These are phyloP conservation scores for Austrofundulus limnaeus DNA, from an alignment of 2,113 vertebrate genomes.

Conservation along the genomic window DNA sequence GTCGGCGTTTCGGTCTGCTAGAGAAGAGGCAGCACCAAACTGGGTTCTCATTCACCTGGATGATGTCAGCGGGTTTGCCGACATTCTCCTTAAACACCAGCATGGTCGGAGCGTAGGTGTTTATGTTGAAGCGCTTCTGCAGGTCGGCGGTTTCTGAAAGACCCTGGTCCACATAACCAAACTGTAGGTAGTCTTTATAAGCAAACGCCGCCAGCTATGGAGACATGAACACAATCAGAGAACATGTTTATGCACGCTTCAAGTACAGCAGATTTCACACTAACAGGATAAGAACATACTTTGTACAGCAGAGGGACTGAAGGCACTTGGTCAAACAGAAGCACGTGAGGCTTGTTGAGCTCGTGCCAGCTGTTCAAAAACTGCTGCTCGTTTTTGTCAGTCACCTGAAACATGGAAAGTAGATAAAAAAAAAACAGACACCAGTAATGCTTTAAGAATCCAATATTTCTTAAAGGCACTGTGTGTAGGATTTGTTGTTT, in stretches of 20 bases:
- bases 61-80: slow-evolving; percentile 84
- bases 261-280: background rate
- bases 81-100: slow-evolving; percentile 91
- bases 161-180: slow-evolving; percentile 90
- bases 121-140: slow-evolving; percentile 88
- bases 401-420: slow-evolving; percentile 79
- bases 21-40: background rate
- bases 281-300: slow-evolving; percentile 59
- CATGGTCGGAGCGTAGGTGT: slow-evolving; percentile 87
- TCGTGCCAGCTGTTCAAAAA: slow-evolving; percentile 93
- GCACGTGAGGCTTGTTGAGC: slow-evolving; percentile 92
- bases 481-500: no score
- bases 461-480: background rate
- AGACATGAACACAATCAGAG: slow-evolving; percentile 11
- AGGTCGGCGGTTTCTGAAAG: slow-evolving; percentile 83
- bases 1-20: background rate
- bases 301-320: slow-evolving; percentile 87
- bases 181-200: slow-evolving; percentile 90
- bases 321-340: slow-evolving; percentile 91
- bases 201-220: slow-evolving; percentile 89
- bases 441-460: background rate
- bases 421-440: background rate
- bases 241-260: background rate
- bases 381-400: slow-evolving; percentile 86
- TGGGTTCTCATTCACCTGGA: slow-evolving; percentile 81